Conservation (phyloP, 2,113 vertebrate species). For the Anhinga rufa region DNA sequence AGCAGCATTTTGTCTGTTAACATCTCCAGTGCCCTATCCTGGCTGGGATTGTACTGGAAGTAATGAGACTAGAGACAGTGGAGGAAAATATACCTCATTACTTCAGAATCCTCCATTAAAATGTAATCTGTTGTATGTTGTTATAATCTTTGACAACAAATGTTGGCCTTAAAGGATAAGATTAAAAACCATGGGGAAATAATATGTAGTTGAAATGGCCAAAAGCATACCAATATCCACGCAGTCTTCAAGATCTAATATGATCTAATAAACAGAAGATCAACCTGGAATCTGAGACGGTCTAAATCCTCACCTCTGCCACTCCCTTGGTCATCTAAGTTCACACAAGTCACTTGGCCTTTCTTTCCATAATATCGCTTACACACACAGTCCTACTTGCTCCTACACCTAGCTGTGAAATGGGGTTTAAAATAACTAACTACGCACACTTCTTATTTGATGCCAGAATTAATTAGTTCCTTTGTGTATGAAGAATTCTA, state of each 20-base stretch:
- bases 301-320: not conserved
- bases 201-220: not conserved
- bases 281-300: not conserved
- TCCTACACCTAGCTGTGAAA: not conserved
- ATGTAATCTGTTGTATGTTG: not conserved
- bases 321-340: not conserved
- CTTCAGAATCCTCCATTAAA: not conserved
- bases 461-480: slow-evolving; percentile 20
- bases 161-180: not conserved
- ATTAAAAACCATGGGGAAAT: not conserved
- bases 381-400: not conserved
- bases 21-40: not conserved
- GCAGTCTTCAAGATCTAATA: not conserved
- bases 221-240: not conserved
- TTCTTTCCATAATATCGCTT: not conserved
- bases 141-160: not conserved
- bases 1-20: not conserved
- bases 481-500: not conserved
- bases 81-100: not conserved
- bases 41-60: not conserved
- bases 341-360: not conserved
- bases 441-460: not conserved
- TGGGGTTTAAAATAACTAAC: not conserved
- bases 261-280: slow-evolving; percentile 13
- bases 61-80: not conserved